Base-by-base conservation (phyloP, 2,888 invertebrate species). In the Pegoplata infirma region DNA sequence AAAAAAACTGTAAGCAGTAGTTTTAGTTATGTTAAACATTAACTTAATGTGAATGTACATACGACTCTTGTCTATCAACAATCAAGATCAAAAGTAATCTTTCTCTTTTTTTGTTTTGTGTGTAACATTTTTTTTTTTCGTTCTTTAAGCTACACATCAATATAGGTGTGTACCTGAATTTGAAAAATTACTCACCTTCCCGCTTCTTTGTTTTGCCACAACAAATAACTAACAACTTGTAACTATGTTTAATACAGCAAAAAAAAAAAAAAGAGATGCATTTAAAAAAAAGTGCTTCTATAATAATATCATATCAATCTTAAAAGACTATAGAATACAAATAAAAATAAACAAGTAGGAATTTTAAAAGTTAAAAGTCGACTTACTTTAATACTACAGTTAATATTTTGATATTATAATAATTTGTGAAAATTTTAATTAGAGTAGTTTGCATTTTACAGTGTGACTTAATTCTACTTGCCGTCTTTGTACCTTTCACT, bases 241-340 rank as follows among this genome's bases (percentile, higher is more conserved):
- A 25, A 25, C 25, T 25, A n/a, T n/a, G n/a, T n/a, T 25, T 25
- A 5, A 25, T 25, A 25, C 6, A 25, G 25, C 25, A 25, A 40
- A n/a, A n/a, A n/a, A n/a, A n/a, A n/a, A n/a, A n/a, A n/a, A n/a
- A n/a, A n/a, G n/a, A 32, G 23, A 28, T 25, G 16, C 28, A 19
- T 73, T 58, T 51, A n/a, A 51, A 51, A 40, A 51, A 73, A 58
- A 51, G 47, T 36, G 58, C 56, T 19, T 47, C 56, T 72, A 8
- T n/a, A 49, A 64, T 44, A 73, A 66, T 66, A 66, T 51, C 58
- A 58, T 66, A 66, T 73, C 66, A 73, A 73, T 64, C 63, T 73
- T 66, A 44, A 32, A 66, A 56, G 56, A 44, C 36, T 40, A 40
- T 64, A 72, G 56, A 56, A 8, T 5, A 0, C 17, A 55, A 58